These are phyloP conservation scores for Actenoides hombroni DNA, from an alignment of 2,113 vertebrate genomes.

Conservation along the genomic window DNA sequence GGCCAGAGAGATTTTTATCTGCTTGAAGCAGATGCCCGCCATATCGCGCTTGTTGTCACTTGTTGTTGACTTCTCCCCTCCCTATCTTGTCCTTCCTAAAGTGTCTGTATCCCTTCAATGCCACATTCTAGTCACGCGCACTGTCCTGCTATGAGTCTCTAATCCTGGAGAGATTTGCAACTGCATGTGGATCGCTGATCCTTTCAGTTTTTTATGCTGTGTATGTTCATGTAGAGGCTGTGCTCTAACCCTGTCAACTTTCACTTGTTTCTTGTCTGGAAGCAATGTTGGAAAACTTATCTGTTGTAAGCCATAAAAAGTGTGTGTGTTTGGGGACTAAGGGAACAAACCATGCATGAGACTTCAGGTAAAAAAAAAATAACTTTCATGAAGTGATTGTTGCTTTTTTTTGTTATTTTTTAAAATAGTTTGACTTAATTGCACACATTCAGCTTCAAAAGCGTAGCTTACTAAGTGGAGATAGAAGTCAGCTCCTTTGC, in stretches of 20 bases:
- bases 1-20: neutral
- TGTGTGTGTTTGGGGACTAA: neutral
- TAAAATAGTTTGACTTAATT: neutral
- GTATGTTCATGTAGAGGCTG: accelerated
- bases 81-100: neutral
- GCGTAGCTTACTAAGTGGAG: neutral
- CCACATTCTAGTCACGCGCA: neutral
- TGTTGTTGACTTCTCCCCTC: neutral
- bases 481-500: neutral
- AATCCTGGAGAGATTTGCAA: neutral
- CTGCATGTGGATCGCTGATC: neutral
- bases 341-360: neutral
- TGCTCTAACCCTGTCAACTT: neutral
- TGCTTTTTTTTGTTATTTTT: neutral
- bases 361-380: neutral
- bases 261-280: neutral
- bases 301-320: neutral
- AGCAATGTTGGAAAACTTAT: neutral
- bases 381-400: neutral
- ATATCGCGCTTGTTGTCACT: neutral
- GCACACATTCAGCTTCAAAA: neutral
- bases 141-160: neutral
- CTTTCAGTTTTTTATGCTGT: neutral
- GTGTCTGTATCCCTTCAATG: neutral
- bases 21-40: neutral